These are phyloP conservation scores for Conger conger DNA, from an alignment of 2,113 vertebrate species.

Conservation along the genomic window DNA sequence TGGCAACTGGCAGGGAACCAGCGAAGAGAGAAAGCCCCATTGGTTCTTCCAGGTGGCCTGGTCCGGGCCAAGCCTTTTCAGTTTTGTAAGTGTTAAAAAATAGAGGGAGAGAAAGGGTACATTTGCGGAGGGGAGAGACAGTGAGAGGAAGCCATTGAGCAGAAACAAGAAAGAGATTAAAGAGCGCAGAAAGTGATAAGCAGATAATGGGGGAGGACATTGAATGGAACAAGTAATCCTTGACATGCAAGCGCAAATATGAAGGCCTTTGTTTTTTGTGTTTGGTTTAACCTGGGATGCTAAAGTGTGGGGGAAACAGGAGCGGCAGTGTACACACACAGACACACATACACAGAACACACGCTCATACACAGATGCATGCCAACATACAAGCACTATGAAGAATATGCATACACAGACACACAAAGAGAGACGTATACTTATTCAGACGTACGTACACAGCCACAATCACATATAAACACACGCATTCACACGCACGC, in stretches of 20 bases:
- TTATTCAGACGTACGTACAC: constrained; percentile 40
- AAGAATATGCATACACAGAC: constrained; percentile 18
- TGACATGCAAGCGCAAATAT: constrained; percentile 80
- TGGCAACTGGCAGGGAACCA: constrained; percentile 82
- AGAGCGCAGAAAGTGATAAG: constrained; percentile 84
- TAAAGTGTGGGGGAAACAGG: constrained; percentile 64
- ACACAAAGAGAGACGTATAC: constrained; percentile 37
- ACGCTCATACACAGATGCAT: constrained; percentile 31
- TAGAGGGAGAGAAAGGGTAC: constrained; percentile 70
- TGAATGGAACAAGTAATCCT: constrained; percentile 85
- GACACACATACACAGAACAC: constrained; percentile 50
- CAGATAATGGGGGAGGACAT: constrained; percentile 78
- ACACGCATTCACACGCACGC: constrained; percentile 16
- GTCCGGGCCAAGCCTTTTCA: constrained; percentile 79
- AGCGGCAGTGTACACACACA: constrained; percentile 53
- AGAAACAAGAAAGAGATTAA: constrained; percentile 87
- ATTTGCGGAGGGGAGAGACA: constrained; percentile 72
- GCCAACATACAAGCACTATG: constrained; percentile 13
- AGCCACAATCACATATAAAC: constrained; percentile 15
- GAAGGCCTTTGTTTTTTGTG: constrained; percentile 82
- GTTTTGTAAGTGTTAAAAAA: constrained; percentile 84
- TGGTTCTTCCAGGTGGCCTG: constrained; percentile 84
- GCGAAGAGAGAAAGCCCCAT: constrained; percentile 71
- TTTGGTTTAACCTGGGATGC: constrained; percentile 74
- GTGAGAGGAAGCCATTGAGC: constrained; percentile 76